Percentiles rank a stretch among this genome's conserved stretches.
Evolutionary conservation across 2,113 vertebrate genomes (phyloP).

Genomic region (Agapornis roseicollis): DNA sequence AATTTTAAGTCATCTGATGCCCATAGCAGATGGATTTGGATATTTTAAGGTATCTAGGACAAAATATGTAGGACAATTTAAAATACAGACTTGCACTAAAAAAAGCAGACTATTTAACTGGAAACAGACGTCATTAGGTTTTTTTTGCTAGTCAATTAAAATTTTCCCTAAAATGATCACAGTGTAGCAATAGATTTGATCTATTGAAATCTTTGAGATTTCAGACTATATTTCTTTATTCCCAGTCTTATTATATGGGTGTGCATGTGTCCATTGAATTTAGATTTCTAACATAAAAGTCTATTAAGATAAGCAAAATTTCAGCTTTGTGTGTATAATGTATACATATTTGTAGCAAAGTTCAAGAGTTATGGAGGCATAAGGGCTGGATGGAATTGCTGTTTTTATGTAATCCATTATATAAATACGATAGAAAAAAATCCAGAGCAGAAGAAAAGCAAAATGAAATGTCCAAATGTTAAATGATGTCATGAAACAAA

Average conservation of each 20-base stretch:
- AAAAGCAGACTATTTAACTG: neutral
- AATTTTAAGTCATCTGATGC: neutral
- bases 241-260: neutral
- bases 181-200: neutral
- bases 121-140: neutral
- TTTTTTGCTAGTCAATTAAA: neutral
- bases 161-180: neutral
- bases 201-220: neutral
- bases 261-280: neutral
- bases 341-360: neutral
- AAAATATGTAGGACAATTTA: slow-evolving; percentile 12
- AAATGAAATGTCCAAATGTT: neutral
- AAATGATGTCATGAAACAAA: neutral
- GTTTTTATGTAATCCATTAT: neutral
- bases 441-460: neutral
- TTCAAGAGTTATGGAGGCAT: neutral
- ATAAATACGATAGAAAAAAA: neutral
- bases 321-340: neutral
- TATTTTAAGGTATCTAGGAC: neutral
- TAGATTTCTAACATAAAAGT: neutral
- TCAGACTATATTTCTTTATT: neutral
- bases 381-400: neutral
- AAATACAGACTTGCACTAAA: neutral
- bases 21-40: neutral
- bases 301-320: neutral